These are phyloP conservation scores for Rana temporaria DNA, from an alignment of 2,113 vertebrate genomes.

Conservation along the genomic window DNA sequence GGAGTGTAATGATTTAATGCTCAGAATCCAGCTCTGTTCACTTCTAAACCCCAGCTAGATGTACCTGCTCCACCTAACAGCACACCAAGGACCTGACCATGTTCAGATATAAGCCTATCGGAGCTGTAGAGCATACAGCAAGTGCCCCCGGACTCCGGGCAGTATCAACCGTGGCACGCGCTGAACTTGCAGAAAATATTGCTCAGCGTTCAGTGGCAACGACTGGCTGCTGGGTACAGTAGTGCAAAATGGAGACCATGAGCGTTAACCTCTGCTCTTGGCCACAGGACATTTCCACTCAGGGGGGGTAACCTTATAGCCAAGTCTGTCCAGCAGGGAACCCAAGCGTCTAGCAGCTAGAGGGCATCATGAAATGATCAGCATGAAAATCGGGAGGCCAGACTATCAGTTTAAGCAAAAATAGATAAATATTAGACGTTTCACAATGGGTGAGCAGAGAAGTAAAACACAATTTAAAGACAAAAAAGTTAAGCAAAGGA, in stretches of 20 bases:
- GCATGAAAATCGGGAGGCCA: not conserved
- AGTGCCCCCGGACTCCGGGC: not conserved
- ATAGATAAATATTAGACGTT: constrained; percentile 41
- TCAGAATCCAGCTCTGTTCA: not conserved
- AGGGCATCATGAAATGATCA: not conserved
- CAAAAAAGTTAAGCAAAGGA: not conserved
- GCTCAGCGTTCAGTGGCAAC: not conserved
- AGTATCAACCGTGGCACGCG: not conserved
- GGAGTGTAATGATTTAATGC: not conserved
- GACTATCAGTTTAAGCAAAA: constrained; percentile 5
- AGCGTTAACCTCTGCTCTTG: not conserved
- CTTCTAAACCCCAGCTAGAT: not conserved
- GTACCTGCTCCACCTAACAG: not conserved
- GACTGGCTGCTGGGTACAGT: not conserved
- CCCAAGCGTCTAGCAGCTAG: not conserved
- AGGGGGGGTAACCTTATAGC: too few relatives aligned
- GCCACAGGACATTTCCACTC: not conserved
- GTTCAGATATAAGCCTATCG: not conserved
- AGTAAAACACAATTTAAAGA: constrained; percentile 10
- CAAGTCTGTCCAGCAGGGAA: not conserved
- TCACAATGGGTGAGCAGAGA: constrained; percentile 27
- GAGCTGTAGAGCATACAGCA: too few relatives aligned
- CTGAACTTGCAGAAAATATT: not conserved
- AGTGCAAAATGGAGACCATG: constrained; percentile 7
- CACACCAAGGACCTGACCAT: not conserved